Evolutionary conservation across 2,888 invertebrate species (phyloP), one percentile per base, ranked within the genome.

Genomic region (Nasonia oneida): DNA sequence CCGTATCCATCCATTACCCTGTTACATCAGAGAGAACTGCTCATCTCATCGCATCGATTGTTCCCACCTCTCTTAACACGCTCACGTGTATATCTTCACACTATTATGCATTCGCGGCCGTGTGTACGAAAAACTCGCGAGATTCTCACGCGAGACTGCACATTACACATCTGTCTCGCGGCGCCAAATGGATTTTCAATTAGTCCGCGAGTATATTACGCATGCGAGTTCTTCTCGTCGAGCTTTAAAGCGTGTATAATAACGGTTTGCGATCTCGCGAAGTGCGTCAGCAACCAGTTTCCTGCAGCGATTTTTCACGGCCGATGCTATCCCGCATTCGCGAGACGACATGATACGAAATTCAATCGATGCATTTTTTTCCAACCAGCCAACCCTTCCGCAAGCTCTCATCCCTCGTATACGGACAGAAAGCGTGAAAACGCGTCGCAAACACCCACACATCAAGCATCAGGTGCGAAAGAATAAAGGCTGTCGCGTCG

Each of bases 111-210:
- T 29, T 29, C 47, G 47, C 47, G 10, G 47, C 12, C 67, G 29
- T 67, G 67, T 67, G 14, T 67, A 14, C 67, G 67, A 67, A 67
- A 67, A 67, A 67, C 3, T 14, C 8, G 37, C 39, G 18, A 71
- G 23, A 57, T 53, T 73, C 57, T 57, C 50, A 71, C 57, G 57
- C 15, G 10, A 15, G 29, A 29, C 18, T 8, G 23, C 23, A 33
- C 14, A 67, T 67, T 57, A n/a, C 10, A 15, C 10, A 57, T 57
- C 57, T 29, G 29, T 57, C 67, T 29, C 67, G 57, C 39, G 61
- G 64, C 71, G 76, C 73, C 61, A 78, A 83, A 78, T 71, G 61
- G 71, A 77, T 73, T 83, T 83, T 83, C 83, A 77, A 71, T 83
- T 78, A 78, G 73, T 39, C 53, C 73, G 71, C n/a, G 53, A 42